phyloP scores from a whole-genome alignment of 2,888 invertebrate species.

The Schizotus pectinicornis region DNA sequence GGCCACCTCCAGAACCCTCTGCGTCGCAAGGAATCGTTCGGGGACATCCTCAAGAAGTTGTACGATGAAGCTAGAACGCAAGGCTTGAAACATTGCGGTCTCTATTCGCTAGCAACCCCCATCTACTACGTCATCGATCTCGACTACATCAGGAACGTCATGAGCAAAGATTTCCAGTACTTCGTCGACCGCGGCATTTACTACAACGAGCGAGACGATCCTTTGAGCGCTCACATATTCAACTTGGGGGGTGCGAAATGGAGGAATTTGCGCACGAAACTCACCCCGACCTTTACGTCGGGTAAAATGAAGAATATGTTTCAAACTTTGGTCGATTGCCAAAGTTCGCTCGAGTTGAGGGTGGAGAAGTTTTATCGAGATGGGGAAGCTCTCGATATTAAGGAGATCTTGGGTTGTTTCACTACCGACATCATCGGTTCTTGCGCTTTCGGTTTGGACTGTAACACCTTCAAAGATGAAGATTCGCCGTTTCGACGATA shows the following conservation, averaged over 20 bases:
- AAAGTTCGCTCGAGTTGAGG: conserved; percentile 24
- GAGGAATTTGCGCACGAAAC: conserved; percentile 65
- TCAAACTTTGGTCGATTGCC: conserved; percentile 59
- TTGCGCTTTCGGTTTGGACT: conserved; percentile 66
- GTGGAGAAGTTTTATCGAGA: not conserved
- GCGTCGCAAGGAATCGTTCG: not conserved
- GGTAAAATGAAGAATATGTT: conserved; percentile 70
- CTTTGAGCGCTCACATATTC: conserved; percentile 64
- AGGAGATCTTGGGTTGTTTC: conserved; percentile 20
- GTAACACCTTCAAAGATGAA: conserved; percentile 62
- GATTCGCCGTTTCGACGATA: conserved; percentile 58
- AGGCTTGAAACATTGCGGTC: conserved; percentile 15
- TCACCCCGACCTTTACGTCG: conserved; percentile 68
- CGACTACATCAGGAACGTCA: conserved; percentile 51
- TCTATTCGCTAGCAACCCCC: conserved; percentile 17
- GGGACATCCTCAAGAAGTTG: not conserved
- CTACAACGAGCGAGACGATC: conserved; percentile 63
- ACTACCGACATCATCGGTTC: conserved; percentile 42
- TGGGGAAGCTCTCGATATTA: conserved; percentile 18
- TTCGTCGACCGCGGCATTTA: conserved; percentile 68
- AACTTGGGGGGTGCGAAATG: conserved; percentile 63
- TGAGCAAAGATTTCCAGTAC: conserved; percentile 65
- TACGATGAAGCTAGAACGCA: conserved; percentile 18
- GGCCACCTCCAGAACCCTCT: not conserved
- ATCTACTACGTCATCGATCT: conserved; percentile 28